A percentile compares a stretch with the other conserved stretches of the same genome.
Conservation (phyloP, 2,888 invertebrate genomes). For the Zhuqinia jingwanae region DNA sequence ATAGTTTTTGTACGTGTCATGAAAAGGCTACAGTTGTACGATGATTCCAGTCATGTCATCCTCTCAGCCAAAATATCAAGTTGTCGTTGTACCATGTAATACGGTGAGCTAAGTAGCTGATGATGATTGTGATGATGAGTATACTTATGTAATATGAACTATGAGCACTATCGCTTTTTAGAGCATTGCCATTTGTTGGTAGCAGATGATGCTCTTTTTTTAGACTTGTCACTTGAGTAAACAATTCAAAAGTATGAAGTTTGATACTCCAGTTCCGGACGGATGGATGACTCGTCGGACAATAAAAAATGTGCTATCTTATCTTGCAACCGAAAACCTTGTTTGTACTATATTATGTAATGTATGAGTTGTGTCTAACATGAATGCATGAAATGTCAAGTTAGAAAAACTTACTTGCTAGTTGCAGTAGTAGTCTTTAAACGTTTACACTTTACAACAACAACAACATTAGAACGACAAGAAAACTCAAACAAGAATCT, state of each 20-base stretch:
- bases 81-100: neutral
- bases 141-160: neutral
- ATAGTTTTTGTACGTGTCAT: too few species aligned
- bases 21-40: too few species aligned
- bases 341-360: too few species aligned
- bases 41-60: neutral
- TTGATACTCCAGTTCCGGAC: constrained; percentile 36
- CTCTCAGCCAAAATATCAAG: neutral
- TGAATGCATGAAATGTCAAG: too few species aligned
- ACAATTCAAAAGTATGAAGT: constrained; percentile 39
- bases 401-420: neutral
- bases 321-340: constrained; percentile 49
- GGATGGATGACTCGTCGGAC: constrained; percentile 36
- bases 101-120: too few species aligned
- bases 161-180: neutral
- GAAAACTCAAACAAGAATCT: too few species aligned
- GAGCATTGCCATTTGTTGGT: neutral
- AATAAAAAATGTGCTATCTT: constrained; percentile 52
- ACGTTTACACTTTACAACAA: neutral
- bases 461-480: too few species aligned
- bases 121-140: too few species aligned
- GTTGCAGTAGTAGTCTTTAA: constrained; percentile 7
- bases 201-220: too few species aligned
- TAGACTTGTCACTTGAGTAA: constrained; percentile 48
- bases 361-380: too few species aligned